Evolutionary conservation across 1,140 invertebrate genomes (phyloP).

Genomic region (Zaprionus davidi): DNA sequence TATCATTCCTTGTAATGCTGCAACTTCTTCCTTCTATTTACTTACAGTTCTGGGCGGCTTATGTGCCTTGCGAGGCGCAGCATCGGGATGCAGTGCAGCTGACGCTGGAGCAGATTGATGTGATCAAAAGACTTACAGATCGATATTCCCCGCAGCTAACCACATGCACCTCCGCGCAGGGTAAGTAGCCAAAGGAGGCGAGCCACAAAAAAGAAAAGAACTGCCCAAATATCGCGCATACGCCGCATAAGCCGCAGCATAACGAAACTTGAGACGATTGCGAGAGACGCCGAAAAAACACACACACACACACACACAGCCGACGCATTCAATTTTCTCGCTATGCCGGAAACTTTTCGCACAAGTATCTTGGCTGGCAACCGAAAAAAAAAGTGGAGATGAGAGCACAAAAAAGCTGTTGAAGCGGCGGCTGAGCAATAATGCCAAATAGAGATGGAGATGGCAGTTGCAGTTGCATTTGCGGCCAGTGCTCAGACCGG

Average conservation of each 20-base stretch:
- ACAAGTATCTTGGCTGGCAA: slow-evolving; percentile 58
- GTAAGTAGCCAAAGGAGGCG: slow-evolving; percentile 84
- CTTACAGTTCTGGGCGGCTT: slow-evolving; percentile 94
- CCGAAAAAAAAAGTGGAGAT: slow-evolving; percentile 2
- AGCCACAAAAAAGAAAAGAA: background rate
- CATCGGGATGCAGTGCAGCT: slow-evolving; percentile 91
- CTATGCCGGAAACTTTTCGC: slow-evolving; percentile 50
- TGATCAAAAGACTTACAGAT: slow-evolving; percentile 90
- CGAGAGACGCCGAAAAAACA: no score
- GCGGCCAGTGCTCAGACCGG: slow-evolving; percentile 31
- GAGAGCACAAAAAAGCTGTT: background rate
- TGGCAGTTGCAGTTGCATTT: slow-evolving; percentile 31
- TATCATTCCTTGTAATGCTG: background rate
- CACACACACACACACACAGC: no score
- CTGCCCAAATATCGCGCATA: slow-evolving; percentile 43
- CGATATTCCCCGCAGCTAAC: slow-evolving; percentile 88
- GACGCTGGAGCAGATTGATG: slow-evolving; percentile 92
- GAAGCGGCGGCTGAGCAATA: slow-evolving; percentile 20
- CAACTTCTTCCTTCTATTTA: background rate
- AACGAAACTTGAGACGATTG: slow-evolving; percentile 8
- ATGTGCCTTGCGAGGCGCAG: slow-evolving; percentile 93
- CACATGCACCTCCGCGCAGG: slow-evolving; percentile 89
- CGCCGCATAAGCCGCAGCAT: slow-evolving; percentile 49
- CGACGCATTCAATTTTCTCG: slow-evolving; percentile 33
- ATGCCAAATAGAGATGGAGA: slow-evolving; percentile 6